phyloP scores from a whole-genome alignment of 2,113 vertebrate species.

The Amia ocellicauda region DNA sequence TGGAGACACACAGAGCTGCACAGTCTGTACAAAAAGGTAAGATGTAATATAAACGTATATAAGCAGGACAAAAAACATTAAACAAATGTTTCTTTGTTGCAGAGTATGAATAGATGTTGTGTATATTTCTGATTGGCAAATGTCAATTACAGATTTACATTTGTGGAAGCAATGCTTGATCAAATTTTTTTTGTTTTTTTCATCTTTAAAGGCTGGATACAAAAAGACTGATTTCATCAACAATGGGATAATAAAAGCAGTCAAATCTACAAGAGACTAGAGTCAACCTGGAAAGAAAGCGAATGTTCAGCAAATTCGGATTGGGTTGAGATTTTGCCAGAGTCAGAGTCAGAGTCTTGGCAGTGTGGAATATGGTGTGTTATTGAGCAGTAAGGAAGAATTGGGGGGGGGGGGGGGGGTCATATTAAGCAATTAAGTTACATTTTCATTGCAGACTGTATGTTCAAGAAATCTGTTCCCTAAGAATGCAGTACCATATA shows the following conservation, averaged over 20 bases:
- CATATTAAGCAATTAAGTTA: too few species aligned
- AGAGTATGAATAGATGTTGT: background rate
- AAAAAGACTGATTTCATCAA: slow-evolving; percentile 87
- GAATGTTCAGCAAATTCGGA: background rate
- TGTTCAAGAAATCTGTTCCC: too few species aligned
- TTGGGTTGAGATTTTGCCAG: background rate
- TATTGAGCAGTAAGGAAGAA: slow-evolving; percentile 29
- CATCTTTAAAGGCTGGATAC: slow-evolving; percentile 69
- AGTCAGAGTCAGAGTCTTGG: background rate
- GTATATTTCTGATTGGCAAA: background rate
- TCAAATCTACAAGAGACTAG: slow-evolving; percentile 66
- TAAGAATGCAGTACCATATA: too few species aligned
- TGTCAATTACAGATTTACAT: background rate
- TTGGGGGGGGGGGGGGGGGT: slow-evolving; percentile 9
- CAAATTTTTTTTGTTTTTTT: slow-evolving; percentile 10
- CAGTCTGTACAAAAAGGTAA: slow-evolving; percentile 75
- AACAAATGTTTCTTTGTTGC: background rate
- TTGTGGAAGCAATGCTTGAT: background rate
- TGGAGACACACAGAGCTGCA: slow-evolving; percentile 81
- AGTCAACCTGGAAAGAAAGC: background rate
- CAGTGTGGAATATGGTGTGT: background rate
- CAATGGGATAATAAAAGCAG: slow-evolving; percentile 70
- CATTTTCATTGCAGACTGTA: too few species aligned
- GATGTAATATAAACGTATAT: background rate
- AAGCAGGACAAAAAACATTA: too few species aligned